These are phyloP conservation scores for Lamellibrachia satsuma DNA, from an alignment of 2,888 invertebrate genomes.

Conservation along the genomic window DNA sequence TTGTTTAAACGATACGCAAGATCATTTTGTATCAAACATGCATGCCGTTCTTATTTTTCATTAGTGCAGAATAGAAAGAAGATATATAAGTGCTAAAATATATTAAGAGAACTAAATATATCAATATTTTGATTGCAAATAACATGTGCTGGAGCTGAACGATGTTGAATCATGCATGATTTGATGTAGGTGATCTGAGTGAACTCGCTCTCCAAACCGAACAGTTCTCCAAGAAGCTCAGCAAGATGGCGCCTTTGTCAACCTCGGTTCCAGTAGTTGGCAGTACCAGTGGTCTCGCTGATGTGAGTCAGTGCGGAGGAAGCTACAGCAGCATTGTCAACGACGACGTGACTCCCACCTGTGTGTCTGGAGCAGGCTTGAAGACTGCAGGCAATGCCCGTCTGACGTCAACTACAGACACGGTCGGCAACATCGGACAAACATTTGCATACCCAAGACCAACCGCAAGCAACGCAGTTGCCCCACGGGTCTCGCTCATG, in stretches of 20 bases:
- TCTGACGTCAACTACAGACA: not conserved
- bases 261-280: not conserved
- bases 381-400: not conserved
- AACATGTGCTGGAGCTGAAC: not conserved
- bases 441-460: not conserved
- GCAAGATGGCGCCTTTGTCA: constrained; percentile 22
- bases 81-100: not conserved
- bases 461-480: not conserved
- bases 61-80: not conserved
- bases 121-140: not conserved
- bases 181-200: constrained; percentile 48
- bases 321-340: not conserved
- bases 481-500: not conserved
- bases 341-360: constrained; percentile 37
- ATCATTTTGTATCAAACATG: not conserved
- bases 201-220: constrained; percentile 60
- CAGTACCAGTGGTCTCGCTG: not conserved
- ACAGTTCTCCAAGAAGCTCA: constrained; percentile 55
- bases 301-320: not conserved
- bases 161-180: not conserved
- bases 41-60: not conserved
- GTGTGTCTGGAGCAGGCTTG: not conserved
- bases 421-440: not conserved
- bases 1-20: no score
- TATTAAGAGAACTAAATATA: not conserved